Evolutionary conservation across 1,140 invertebrate genomes (phyloP).

Genomic region (Cecropterus lyciades): DNA sequence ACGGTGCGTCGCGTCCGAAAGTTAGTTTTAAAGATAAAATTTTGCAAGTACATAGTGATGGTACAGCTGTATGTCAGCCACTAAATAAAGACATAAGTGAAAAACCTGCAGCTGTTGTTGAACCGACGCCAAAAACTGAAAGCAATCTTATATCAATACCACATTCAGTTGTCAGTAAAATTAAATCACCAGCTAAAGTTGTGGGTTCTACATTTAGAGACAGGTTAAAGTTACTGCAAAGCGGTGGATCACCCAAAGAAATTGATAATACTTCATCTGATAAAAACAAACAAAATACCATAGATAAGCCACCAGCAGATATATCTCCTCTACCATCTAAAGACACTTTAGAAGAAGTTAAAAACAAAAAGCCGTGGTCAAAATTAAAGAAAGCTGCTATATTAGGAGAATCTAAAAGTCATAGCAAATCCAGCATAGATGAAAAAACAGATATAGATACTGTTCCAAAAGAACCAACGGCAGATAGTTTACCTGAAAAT

Average conservation of each 20-base stretch:
- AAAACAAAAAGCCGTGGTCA: conserved; percentile 82
- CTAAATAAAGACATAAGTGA: conserved; percentile 71
- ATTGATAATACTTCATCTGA: conserved; percentile 54
- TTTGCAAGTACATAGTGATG: conserved; percentile 80
- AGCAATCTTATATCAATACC: conserved; percentile 80
- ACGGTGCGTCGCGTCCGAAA: conserved; percentile 75
- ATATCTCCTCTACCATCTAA: conserved; percentile 50
- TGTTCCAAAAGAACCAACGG: conserved; percentile 43
- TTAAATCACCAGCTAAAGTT: conserved; percentile 81
- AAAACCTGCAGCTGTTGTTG: conserved; percentile 72
- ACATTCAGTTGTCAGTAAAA: conserved; percentile 82
- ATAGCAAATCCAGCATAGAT: conserved; percentile 65
- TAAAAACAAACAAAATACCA: conserved; percentile 52
- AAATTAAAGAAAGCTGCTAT: conserved; percentile 86
- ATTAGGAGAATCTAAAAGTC: conserved; percentile 73
- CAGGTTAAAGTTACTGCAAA: conserved; percentile 78
- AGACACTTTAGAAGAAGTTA: conserved; percentile 65
- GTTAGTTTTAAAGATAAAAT: conserved; percentile 84
- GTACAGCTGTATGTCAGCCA: conserved; percentile 76
- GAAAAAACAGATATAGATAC: conserved; percentile 56
- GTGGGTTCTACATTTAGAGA: conserved; percentile 78
- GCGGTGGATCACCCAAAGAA: conserved; percentile 57
- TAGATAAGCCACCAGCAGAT: conserved; percentile 62
- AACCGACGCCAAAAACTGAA: conserved; percentile 77
- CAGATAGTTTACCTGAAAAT: conserved; percentile 51